Base-by-base conservation (phyloP, 1,140 invertebrate genomes). In the Drosophila subpulchrella region DNA sequence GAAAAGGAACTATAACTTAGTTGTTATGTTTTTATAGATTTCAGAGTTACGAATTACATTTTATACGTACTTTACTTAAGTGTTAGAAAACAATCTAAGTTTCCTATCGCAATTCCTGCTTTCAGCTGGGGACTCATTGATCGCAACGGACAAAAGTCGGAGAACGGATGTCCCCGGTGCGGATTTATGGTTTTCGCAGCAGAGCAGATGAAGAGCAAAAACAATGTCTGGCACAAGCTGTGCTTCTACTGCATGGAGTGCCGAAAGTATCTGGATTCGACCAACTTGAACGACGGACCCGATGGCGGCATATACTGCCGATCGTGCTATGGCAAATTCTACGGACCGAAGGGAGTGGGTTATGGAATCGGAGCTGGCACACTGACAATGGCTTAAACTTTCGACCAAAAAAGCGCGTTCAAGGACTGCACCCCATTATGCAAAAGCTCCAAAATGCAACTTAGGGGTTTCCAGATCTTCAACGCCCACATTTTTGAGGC, bases 161-260 rank as follows among this genome's bases (percentile, higher is more conserved):
- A 85, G 30, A 89, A 81, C 30, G 96, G 97, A 20, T 98, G 97
- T 91, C 95, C 95, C 5, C 94, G 97, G 46, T 98, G 97, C 92
- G 97, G 97, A 27, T 98, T 96, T 92, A 95, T 96, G 60, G 97
- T 98, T 0, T 98, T 97, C 91, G 97, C 97, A 62, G 97, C 97
- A 57, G 97, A 98, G 94, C 97, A 98, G 93, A 98, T 98, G 97
- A 96, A 97, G 93, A 97, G 97, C 93, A 98, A 97, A 93, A 96
- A 96, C 91, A 95, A 96, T 91, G 95, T 98, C 85, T 99, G 97
- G 97, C 98, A 99, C 94, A 98, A 97, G 93, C 94, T 97, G 75
- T 99, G 98, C 94, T 99, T 99, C 95, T 96, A 95, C 93, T 99
- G 98, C 93, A 95, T 95, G 89, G 96, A 97, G 67, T 99, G 98